Evolutionary conservation across 2,113 vertebrate species (phyloP).

Genomic region (Talpa occidentalis): DNA sequence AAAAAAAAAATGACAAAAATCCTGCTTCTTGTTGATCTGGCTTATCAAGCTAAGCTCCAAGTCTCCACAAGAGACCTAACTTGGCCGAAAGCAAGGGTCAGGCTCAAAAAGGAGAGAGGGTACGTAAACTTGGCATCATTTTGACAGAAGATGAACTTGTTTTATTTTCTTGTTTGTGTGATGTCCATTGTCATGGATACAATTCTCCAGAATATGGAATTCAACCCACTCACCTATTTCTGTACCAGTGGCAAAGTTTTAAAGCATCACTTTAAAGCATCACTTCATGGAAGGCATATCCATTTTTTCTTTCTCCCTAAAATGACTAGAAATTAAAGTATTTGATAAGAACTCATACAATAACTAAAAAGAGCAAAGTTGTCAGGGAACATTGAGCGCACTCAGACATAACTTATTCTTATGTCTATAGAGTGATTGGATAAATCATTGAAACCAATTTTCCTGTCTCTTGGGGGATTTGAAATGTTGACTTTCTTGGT

Average conservation of each 20-base stretch:
- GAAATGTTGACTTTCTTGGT: background rate
- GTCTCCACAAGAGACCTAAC: background rate
- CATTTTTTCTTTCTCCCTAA: background rate
- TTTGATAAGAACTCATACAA: background rate
- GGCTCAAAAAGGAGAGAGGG: background rate
- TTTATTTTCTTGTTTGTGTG: background rate
- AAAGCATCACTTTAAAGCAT: background rate
- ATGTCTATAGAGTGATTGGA: background rate
- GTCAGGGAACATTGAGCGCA: background rate
- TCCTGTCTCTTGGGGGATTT: background rate
- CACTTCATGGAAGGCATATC: background rate
- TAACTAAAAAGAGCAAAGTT: slow-evolving; percentile 22
- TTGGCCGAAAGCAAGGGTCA: background rate
- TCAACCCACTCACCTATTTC: background rate
- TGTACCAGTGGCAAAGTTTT: background rate
- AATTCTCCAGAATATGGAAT: background rate
- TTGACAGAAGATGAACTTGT: background rate
- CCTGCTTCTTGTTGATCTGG: background rate
- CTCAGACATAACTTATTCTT: background rate
- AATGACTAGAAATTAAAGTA: background rate
- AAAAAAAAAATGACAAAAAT: background rate
- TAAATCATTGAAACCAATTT: background rate
- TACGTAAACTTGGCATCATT: background rate
- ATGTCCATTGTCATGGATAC: background rate
- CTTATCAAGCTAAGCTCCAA: background rate